Percentiles rank a stretch among this genome's conserved stretches.
Evolutionary conservation across 2,113 vertebrate genomes (phyloP).

Genomic region (Nothobranchius furzeri): DNA sequence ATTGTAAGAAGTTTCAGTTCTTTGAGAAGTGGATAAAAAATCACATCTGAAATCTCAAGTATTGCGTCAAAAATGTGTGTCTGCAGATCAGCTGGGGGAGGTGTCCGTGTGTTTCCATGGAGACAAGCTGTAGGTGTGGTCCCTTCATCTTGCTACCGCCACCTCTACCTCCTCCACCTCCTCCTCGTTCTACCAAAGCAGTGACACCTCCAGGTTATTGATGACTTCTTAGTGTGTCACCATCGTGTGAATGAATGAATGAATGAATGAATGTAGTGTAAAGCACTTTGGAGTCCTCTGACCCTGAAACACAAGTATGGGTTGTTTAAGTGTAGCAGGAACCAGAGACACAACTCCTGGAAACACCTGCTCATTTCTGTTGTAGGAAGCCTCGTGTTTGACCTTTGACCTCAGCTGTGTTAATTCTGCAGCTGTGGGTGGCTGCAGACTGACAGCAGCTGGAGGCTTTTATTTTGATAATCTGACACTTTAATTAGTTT

Average conservation of each 20-base stretch:
- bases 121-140: background rate
- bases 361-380: too few relatives aligned
- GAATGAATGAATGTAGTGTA: too few relatives aligned
- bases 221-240: background rate
- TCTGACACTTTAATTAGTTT: constrained; percentile 7
- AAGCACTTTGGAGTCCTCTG: too few relatives aligned
- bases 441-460: background rate
- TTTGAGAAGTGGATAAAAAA: too few relatives aligned
- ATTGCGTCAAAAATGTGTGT: background rate
- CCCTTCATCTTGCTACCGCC: constrained; percentile 1
- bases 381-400: background rate
- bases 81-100: constrained; percentile 6
- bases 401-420: background rate
- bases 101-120: background rate
- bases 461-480: background rate
- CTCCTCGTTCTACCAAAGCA: background rate
- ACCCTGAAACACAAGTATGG: too few relatives aligned
- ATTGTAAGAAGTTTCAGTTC: too few relatives aligned
- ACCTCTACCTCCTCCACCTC: constrained; percentile 7
- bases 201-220: background rate
- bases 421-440: background rate
- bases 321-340: background rate
- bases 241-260: too few relatives aligned
- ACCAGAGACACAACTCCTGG: background rate
- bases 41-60: too few relatives aligned